Evolutionary conservation across 2,797 vertebrate species (phyloP).

Genomic region (Lacerta viridis): DNA sequence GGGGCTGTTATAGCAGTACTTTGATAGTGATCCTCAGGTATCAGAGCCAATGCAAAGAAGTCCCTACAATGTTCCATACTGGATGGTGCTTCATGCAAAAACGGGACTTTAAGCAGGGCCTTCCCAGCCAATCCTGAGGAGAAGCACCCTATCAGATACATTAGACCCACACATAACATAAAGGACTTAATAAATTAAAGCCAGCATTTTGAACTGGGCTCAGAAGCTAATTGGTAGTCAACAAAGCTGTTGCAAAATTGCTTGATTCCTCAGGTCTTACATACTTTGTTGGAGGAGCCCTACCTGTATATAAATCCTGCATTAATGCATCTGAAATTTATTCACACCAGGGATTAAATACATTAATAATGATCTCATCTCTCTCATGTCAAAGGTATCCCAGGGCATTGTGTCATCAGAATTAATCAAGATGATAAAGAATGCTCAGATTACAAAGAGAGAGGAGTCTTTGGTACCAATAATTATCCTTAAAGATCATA

Average conservation of each 20-base stretch:
- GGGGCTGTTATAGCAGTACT: too few relatives aligned
- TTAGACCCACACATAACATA: background rate
- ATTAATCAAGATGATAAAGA: constrained; percentile 80
- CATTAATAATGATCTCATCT: constrained; percentile 71
- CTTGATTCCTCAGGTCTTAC: constrained; percentile 2
- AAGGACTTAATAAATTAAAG: background rate
- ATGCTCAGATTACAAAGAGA: constrained; percentile 80
- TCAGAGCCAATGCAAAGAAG: background rate
- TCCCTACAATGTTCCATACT: background rate
- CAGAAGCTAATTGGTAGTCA: constrained; percentile 5
- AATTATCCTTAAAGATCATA: constrained; percentile 80
- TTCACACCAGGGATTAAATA: constrained; percentile 75
- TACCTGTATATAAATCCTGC: constrained; percentile 57
- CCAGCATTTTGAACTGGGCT: background rate
- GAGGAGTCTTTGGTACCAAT: constrained; percentile 75
- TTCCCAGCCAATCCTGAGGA: constrained; percentile 2
- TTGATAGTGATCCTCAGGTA: background rate
- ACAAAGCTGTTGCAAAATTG: constrained; percentile 23
- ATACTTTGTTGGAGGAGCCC: constrained; percentile 20
- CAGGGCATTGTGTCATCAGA: constrained; percentile 67
- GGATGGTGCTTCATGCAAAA: background rate
- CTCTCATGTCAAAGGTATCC: constrained; percentile 65
- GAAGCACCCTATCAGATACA: background rate
- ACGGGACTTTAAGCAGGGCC: background rate
- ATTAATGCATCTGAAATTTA: constrained; percentile 74